These are phyloP conservation scores for Entomyzon cyanotis DNA, from an alignment of 2,113 vertebrate genomes.

Conservation along the genomic window DNA sequence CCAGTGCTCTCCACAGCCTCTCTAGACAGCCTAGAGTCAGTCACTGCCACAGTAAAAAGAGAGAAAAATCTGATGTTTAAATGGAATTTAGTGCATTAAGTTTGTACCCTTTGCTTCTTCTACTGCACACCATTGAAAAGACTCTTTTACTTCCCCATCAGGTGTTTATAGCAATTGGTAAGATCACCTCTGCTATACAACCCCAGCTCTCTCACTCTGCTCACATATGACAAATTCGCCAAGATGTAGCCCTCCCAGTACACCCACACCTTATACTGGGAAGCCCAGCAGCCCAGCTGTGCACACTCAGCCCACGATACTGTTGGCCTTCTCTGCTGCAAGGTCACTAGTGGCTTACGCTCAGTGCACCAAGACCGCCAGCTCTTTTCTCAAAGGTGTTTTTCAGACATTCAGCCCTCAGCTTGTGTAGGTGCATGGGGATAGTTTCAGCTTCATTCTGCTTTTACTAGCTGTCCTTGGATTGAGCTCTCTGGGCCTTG, in stretches of 20 bases:
- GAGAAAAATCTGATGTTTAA: neutral
- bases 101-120: neutral
- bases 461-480: neutral
- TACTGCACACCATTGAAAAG: neutral
- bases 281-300: neutral
- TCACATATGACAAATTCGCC: neutral
- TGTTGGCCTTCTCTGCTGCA: neutral
- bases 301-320: neutral
- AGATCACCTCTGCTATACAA: neutral
- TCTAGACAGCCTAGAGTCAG: neutral
- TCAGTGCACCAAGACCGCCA: neutral
- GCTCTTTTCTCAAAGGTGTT: neutral
- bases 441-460: neutral
- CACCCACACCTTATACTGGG: fast-evolving
- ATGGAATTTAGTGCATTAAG: neutral
- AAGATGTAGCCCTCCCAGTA: neutral
- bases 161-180: neutral
- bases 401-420: neutral
- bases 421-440: neutral
- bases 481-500: neutral
- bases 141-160: neutral
- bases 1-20: neutral
- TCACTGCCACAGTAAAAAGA: neutral
- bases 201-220: neutral
- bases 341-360: neutral